Evolutionary conservation across 2,113 vertebrate species (phyloP), one percentile per base, ranked within the genome.

Genomic region (Peromyscus leucopus): DNA sequence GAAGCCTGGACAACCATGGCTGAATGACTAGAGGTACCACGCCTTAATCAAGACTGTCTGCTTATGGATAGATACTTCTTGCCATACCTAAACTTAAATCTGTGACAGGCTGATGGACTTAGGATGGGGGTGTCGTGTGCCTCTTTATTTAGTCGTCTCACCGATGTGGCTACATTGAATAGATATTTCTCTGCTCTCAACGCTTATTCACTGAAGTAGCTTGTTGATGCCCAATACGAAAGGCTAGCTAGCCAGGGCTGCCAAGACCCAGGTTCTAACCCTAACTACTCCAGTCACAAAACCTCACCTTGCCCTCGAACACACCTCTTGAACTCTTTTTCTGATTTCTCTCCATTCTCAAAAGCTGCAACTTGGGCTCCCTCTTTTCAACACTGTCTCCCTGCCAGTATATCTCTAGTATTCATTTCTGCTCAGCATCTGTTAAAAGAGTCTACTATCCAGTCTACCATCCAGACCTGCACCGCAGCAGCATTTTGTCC

Each of bases 341-440:
- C 61, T 51, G n/a, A 1, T 9, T 75, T 33, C 72, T 61, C 21
- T 89, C 31, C 67, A 9, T 55, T n/a, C 83, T 28, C 13, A 19
- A 69, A 24, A 78, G 31, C 42, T 2, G 6, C 28, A 71, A 89
- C 26, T 61, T 82, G 19, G 21, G 16, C 59, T 16, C 16, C 0
- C 7, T 15, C 13, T 36, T 74, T 91, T 12, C 61, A 51, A 6
- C 21, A 5, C 12, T 46, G 0, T 4, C 33, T 6, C 16, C 55
- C 1, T 1, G 67, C 76, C n/a, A 15, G 0, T 13, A 0, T 22
- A 11, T 55, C 26, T 59, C 59, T 72, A 39, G 22, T 11, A 83
- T 46, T 26, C 17, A 1, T 59, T 33, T 74, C 48, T 79, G n/a
- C 21, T 11, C 5, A 31, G 51, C 31, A 39, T 10, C 92, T 46